phyloP scores from a whole-genome alignment of 2,888 invertebrate genomes.

The Folsomia manolachei region DNA sequence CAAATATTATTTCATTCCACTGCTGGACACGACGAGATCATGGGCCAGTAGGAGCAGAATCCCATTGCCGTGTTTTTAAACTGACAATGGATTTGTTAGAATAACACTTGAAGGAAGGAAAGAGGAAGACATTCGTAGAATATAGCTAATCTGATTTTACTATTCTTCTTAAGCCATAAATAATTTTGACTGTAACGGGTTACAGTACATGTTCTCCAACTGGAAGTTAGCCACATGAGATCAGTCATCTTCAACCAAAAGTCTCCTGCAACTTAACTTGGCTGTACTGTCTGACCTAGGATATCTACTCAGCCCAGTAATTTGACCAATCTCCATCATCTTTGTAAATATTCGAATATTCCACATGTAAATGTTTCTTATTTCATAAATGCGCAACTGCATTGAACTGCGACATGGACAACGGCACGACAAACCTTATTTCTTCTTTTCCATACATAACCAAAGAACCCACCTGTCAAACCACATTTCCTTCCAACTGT shows the following conservation, averaged over 20 bases:
- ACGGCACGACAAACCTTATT: constrained; percentile 10
- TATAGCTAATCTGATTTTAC: constrained; percentile 14
- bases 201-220: constrained; percentile 12
- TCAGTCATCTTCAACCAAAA: constrained; percentile 1
- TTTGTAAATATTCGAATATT: neutral
- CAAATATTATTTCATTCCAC: neutral
- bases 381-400: too few species aligned
- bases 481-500: neutral
- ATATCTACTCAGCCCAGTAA: neutral
- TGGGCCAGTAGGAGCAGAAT: too few species aligned
- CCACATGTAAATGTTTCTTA: neutral
- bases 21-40: neutral
- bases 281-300: neutral
- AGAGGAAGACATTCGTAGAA: too few species aligned
- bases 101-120: neutral
- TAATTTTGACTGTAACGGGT: constrained; percentile 17
- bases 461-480: constrained; percentile 12
- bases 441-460: neutral
- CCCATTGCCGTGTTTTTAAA: neutral
- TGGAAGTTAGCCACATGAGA: constrained; percentile 17
- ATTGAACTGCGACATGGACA: neutral
- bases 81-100: constrained; percentile 14
- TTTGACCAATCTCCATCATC: neutral
- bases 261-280: neutral
- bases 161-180: constrained; percentile 12